A percentile compares a stretch with the other conserved stretches of the same genome.
Conservation (phyloP, 1,140 invertebrate genomes). For the Periplaneta americana region DNA sequence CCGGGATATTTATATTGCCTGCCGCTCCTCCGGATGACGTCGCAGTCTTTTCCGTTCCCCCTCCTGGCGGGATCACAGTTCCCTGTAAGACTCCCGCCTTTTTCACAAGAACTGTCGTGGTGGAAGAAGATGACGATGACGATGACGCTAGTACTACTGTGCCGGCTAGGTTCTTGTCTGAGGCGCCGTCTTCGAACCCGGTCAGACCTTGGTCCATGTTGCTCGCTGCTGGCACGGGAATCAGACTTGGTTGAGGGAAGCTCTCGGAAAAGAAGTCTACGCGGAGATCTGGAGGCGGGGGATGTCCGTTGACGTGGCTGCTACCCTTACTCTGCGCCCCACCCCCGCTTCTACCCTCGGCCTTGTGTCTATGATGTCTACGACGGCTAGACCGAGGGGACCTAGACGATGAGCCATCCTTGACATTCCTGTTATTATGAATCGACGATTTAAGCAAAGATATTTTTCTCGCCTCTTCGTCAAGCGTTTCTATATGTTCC, state of each 20-base stretch:
- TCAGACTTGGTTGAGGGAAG: not conserved
- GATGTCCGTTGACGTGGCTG: not conserved
- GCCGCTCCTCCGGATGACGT: not conserved
- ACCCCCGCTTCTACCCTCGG: not conserved
- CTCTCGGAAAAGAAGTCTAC: slow-evolving; percentile 6
- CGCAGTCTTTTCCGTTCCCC: not conserved
- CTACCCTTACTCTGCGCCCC: no score
- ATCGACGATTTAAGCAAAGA: not conserved
- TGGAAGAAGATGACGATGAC: not conserved
- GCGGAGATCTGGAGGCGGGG: slow-evolving; percentile 6
- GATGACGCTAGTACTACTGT: not conserved
- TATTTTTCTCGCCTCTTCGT: not conserved
- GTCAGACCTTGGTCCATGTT: not conserved
- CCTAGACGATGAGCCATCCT: not conserved
- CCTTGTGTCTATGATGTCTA: not conserved
- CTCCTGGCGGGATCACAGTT: not conserved
- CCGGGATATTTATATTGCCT: not conserved
- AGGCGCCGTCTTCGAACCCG: not conserved
- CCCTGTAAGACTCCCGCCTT: not conserved
- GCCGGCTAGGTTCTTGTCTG: not conserved
- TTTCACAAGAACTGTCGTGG: not conserved
- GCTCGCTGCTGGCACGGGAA: no score
- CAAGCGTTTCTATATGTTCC: not conserved
- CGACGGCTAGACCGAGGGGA: not conserved
- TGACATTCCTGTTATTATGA: not conserved